Evolutionary conservation across 2,113 vertebrate species (phyloP).

Genomic region (Typhlomys cinereus): DNA sequence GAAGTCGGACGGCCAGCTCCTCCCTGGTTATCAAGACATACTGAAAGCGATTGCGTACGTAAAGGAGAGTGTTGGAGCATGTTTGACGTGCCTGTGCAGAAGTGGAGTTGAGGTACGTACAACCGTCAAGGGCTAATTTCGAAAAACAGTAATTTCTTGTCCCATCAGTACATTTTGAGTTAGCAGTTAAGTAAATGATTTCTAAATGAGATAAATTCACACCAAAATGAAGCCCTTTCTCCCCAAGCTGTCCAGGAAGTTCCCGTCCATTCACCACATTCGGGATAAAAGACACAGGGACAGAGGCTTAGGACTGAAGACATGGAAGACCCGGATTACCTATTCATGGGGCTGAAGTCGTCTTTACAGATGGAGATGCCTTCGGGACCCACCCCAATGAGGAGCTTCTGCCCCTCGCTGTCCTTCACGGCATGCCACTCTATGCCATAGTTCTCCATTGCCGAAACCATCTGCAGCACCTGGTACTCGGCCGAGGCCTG

Average conservation of each 20-base stretch:
- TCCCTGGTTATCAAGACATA: rapidly evolving
- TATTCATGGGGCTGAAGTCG: constrained; percentile 94
- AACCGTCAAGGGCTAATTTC: background rate
- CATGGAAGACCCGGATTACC: constrained; percentile 80
- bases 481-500: constrained; percentile 95
- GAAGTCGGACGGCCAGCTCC: background rate
- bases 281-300: background rate
- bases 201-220: background rate
- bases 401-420: constrained; percentile 90
- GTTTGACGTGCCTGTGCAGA: no score
- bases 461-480: constrained; percentile 93
- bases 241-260: background rate
- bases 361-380: constrained; percentile 96
- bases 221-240: background rate
- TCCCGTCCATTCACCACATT: background rate
- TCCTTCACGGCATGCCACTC: constrained; percentile 97
- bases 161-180: background rate
- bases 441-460: constrained; percentile 95
- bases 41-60: background rate
- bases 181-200: background rate
- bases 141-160: constrained; percentile 27
- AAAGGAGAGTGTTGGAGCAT: background rate
- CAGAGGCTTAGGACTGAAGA: background rate
- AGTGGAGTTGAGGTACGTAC: background rate
- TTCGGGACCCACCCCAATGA: constrained; percentile 96